These are phyloP conservation scores for Cyphomyrus plagiostoma DNA, from an alignment of 2,113 vertebrate genomes.

Conservation along the genomic window DNA sequence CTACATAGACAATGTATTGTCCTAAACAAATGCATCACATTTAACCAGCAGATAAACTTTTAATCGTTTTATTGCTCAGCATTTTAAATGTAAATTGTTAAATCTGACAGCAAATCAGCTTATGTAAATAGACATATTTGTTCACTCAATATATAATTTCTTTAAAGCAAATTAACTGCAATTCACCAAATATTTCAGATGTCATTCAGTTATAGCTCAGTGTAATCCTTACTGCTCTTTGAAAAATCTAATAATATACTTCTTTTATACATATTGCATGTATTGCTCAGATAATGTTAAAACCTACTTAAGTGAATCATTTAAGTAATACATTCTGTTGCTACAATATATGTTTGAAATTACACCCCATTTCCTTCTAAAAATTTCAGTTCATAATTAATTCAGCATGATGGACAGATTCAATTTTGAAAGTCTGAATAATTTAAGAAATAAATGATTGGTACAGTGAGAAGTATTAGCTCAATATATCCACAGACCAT, in stretches of 20 bases:
- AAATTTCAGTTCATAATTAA: slow-evolving; percentile 18
- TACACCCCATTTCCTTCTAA: slow-evolving; percentile 7
- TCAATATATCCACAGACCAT: not conserved
- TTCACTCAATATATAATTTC: not conserved
- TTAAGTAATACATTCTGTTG: slow-evolving; percentile 11
- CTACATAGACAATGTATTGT: not conserved
- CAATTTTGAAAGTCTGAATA: slow-evolving; percentile 12
- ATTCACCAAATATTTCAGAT: not conserved
- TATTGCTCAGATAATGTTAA: slow-evolving; percentile 12
- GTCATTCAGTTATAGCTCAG: not conserved
- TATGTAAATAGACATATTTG: not conserved
- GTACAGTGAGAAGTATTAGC: not conserved
- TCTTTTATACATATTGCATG: slow-evolving; percentile 14
- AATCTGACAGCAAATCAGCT: not conserved
- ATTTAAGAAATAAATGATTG: slow-evolving; percentile 6
- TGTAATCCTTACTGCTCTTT: not conserved
- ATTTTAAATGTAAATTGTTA: not conserved
- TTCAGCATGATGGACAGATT: slow-evolving; percentile 13
- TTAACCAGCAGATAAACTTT: not conserved
- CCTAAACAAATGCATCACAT: not conserved
- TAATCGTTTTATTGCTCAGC: not conserved
- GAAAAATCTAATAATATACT: slow-evolving; percentile 1
- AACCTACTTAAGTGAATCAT: slow-evolving; percentile 17
- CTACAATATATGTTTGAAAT: slow-evolving; percentile 14
- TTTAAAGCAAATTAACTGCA: not conserved